Conservation (phyloP, 2,888 invertebrate genomes). For the Eurytoma californica region DNA sequence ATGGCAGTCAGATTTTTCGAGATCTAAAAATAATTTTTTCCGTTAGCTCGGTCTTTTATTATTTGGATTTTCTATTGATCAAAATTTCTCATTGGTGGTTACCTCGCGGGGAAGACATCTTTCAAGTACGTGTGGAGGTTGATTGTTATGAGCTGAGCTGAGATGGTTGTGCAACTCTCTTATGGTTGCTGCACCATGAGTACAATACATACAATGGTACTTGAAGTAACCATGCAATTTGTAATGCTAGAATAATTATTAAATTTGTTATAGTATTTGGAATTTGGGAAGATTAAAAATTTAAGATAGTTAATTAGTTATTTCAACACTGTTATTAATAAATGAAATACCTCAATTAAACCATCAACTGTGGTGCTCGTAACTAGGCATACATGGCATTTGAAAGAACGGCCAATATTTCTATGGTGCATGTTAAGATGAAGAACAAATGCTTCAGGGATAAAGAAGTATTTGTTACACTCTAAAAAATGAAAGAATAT, state of each 20-base stretch:
- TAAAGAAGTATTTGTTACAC: slow-evolving; percentile 70
- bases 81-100: slow-evolving; percentile 24
- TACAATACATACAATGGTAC: slow-evolving; percentile 77
- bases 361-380: slow-evolving; percentile 58
- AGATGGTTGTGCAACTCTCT: slow-evolving; percentile 76
- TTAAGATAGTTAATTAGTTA: neutral
- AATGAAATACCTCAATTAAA: slow-evolving; percentile 62
- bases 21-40: slow-evolving; percentile 53
- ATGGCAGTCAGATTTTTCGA: slow-evolving; percentile 64
- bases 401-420: slow-evolving; percentile 57
- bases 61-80: neutral
- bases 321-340: neutral
- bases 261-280: neutral
- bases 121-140: slow-evolving; percentile 70
- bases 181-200: slow-evolving; percentile 70
- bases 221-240: slow-evolving; percentile 73
- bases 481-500: slow-evolving; percentile 57
- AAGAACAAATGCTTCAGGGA: slow-evolving; percentile 68
- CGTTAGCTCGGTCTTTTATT: neutral
- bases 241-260: slow-evolving; percentile 71
- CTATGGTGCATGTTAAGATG: slow-evolving; percentile 69
- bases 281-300: neutral
- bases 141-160: slow-evolving; percentile 73
- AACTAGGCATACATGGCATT: slow-evolving; percentile 75
- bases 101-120: slow-evolving; percentile 67